Evolutionary conservation across 2,888 invertebrate species (phyloP), one percentile per base, ranked within the genome.

Genomic region (Glyphotaelius pellucidus): DNA sequence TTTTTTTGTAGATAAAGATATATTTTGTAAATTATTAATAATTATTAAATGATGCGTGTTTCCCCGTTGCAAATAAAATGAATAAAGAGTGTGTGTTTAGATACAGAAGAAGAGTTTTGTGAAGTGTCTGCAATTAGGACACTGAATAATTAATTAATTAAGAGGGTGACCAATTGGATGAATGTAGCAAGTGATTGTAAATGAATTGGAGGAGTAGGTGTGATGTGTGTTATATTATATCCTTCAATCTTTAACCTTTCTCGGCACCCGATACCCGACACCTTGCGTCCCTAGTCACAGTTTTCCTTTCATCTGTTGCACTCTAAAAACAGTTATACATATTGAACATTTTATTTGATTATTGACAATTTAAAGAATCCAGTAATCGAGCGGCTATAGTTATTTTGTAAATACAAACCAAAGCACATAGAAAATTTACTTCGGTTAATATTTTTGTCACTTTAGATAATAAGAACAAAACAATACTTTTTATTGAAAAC

Each of bases 361-460:
- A 67, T 67, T 67, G 67, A 35, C 83, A 83, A 19, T 35, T 35
- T 35, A 7, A 32, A 14, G 9, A 83, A 83, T 83, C 9, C 35
- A 83, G 12, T 83, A 15, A 83, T 35, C 3, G 35, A 15, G 0
- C 31, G 35, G 83, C 83, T 83, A 47, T 30, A 42, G 42, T 42
- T 86, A 38, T 47, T 86, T 86, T 86, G 86, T 86, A 86, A 86
- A 86, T 86, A 86, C 86, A 86, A 86, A 86, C 30, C 42, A 42
- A 86, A 42, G 38, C 42, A 86, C 86, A 86, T 86, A 86, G 86
- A 86, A 42, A 86, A 86, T 42, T 86, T 86, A 86, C 25, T 83
- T 83, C 83, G 42, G 42, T 47, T 86, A 86, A 86, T 86, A 86
- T 86, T 86, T 86, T 86, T 86, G 86, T 86, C 86, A 86, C 42